These are phyloP conservation scores for Dinomys branickii DNA, from an alignment of 2,113 vertebrate genomes.

Conservation along the genomic window DNA sequence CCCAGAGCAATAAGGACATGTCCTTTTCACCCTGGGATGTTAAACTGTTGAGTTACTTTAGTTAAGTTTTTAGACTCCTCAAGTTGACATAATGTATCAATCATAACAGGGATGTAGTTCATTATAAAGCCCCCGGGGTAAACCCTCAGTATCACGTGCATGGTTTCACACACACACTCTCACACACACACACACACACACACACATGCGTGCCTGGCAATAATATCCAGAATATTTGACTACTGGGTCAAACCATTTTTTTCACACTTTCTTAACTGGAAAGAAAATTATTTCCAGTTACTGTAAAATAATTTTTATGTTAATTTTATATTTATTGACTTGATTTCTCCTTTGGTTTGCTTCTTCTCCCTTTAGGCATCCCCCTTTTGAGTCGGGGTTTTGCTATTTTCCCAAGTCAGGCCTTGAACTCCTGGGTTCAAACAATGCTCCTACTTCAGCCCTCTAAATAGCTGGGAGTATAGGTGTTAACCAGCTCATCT, in stretches of 20 bases:
- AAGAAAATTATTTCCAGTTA: neutral
- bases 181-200: neutral
- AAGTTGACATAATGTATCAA: too few relatives aligned
- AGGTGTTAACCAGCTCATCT: neutral
- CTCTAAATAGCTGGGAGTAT: neutral
- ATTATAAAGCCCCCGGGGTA: neutral
- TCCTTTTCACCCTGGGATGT: too few relatives aligned
- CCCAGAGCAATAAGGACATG: too few relatives aligned
- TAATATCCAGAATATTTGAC: neutral
- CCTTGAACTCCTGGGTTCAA: neutral
- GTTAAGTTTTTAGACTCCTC: too few relatives aligned
- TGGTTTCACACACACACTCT: neutral
- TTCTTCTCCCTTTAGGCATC: neutral
- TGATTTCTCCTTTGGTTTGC: conserved; percentile 5
- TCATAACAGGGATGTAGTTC: neutral
- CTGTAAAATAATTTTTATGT: conserved; percentile 4
- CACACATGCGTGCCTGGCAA: neutral
- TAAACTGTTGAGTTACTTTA: too few relatives aligned
- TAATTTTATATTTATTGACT: neutral
- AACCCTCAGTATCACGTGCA: neutral
- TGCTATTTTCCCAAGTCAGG: neutral
- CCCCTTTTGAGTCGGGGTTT: neutral
- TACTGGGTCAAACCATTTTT: neutral
- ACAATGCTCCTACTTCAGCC: neutral
- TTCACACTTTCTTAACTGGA: neutral